These are phyloP conservation scores for Formica exsecta DNA, from an alignment of 1,140 invertebrate genomes.

Conservation along the genomic window DNA sequence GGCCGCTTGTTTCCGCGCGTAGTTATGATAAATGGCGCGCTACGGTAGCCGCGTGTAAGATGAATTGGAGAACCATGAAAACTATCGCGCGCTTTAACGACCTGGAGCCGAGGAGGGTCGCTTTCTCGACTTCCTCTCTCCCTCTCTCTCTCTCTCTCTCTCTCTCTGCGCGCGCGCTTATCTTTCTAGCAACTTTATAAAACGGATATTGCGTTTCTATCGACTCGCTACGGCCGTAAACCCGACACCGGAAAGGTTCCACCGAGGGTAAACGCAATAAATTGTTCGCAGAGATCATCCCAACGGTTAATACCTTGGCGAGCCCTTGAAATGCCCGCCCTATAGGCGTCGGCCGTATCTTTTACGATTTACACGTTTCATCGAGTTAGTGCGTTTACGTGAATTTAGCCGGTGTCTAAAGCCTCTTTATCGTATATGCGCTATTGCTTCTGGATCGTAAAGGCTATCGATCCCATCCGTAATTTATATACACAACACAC, in stretches of 20 bases:
- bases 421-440: constrained; percentile 62
- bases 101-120: not conserved
- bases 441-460: constrained; percentile 63
- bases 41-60: not conserved
- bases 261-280: constrained; percentile 55
- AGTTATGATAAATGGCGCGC: constrained; percentile 1
- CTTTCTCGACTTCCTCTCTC: too few relatives aligned
- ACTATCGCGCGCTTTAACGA: constrained; percentile 36
- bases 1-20: not conserved
- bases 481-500: constrained; percentile 67
- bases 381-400: constrained; percentile 45
- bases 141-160: too few relatives aligned
- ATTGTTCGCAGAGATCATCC: constrained; percentile 44
- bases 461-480: constrained; percentile 68
- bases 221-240: constrained; percentile 54
- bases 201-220: constrained; percentile 61
- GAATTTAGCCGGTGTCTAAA: constrained; percentile 39
- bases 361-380: constrained; percentile 69
- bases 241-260: constrained; percentile 8
- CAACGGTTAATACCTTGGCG: constrained; percentile 27
- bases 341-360: constrained; percentile 30
- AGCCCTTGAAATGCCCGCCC: constrained; percentile 26
- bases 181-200: constrained; percentile 40
- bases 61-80: constrained; percentile 26
- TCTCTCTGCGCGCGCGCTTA: not conserved